Evolutionary conservation across 37 sponge, comb jelly and placozoan species (phyloP).

Genomic region (Hexactinellida sp.): DNA sequence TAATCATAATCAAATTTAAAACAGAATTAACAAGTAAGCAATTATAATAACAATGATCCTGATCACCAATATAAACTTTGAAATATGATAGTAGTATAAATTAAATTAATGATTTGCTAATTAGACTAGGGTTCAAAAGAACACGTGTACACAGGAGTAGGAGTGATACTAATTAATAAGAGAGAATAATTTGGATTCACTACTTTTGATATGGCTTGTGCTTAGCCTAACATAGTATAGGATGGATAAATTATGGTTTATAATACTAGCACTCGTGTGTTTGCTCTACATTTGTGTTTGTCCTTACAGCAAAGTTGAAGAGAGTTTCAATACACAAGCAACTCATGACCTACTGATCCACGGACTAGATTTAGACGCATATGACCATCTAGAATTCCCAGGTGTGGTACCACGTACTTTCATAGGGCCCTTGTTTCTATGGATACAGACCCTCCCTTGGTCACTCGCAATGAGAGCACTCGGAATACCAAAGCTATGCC

Average conservation of each 20-base stretch:
- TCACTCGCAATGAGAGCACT: background rate
- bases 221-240: too few relatives aligned
- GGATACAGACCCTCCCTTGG: conserved; percentile 33
- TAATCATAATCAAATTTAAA: too few relatives aligned
- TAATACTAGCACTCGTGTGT: conserved; percentile 26
- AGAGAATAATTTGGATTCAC: too few relatives aligned
- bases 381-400: conserved; percentile 81
- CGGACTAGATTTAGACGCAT: conserved; percentile 52
- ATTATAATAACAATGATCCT: too few relatives aligned
- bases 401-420: conserved; percentile 86
- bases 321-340: conserved; percentile 97
- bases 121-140: too few relatives aligned
- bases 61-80: too few relatives aligned
- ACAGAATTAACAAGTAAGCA: too few relatives aligned
- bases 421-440: conserved; percentile 54
- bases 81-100: too few relatives aligned
- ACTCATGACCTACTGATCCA: conserved; percentile 88
- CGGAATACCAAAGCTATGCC: conserved; percentile 30
- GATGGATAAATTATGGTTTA: background rate
- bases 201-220: too few relatives aligned
- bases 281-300: conserved; percentile 41
- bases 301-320: conserved; percentile 95
- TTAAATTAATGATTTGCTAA: too few relatives aligned
- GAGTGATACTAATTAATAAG: too few relatives aligned
- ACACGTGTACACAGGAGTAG: too few relatives aligned